These are phyloP conservation scores for Drosophila tanythrix DNA, from an alignment of 2,888 invertebrate genomes.

Conservation along the genomic window DNA sequence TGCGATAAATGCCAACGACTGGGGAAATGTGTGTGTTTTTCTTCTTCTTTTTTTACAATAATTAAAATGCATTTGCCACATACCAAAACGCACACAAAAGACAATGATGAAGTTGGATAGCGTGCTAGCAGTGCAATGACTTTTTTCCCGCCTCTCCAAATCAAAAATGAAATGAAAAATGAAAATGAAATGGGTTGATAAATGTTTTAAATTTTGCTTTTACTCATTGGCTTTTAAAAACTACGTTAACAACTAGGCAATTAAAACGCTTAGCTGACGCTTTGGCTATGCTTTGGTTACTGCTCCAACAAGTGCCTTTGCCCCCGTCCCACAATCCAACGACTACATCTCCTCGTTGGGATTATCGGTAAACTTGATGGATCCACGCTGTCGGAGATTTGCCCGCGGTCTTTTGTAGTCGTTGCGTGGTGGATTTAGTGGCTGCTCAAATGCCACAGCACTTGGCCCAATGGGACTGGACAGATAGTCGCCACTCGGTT, in stretches of 20 bases:
- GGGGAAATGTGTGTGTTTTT: constrained; percentile 15
- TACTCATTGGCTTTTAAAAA: constrained; percentile 44
- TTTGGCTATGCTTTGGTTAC: constrained; percentile 73
- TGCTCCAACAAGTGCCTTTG: constrained; percentile 17
- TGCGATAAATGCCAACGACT: constrained; percentile 56
- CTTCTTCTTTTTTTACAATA: constrained; percentile 1
- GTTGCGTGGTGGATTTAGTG: constrained; percentile 40
- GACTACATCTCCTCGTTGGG: constrained; percentile 63
- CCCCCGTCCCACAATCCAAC: background rate
- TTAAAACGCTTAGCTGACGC: constrained; percentile 56
- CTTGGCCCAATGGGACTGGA: constrained; percentile 72
- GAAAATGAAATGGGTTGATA: constrained; percentile 17
- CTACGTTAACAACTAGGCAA: constrained; percentile 60
- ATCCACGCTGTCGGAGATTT: constrained; percentile 75
- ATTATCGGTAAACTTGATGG: constrained; percentile 79
- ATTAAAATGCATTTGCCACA: constrained; percentile 55
- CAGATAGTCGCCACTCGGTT: constrained; percentile 63
- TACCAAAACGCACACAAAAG: constrained; percentile 15
- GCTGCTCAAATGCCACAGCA: constrained; percentile 70
- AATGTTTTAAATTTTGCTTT: constrained; percentile 37
- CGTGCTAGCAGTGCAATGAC: constrained; percentile 66
- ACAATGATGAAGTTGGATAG: constrained; percentile 52
- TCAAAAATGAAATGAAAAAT: constrained; percentile 7
- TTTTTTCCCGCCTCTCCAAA: constrained; percentile 3
- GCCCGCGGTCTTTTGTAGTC: constrained; percentile 58